phyloP scores from a whole-genome alignment of 2,888 invertebrate genomes.

The Steinernema scapterisci region DNA sequence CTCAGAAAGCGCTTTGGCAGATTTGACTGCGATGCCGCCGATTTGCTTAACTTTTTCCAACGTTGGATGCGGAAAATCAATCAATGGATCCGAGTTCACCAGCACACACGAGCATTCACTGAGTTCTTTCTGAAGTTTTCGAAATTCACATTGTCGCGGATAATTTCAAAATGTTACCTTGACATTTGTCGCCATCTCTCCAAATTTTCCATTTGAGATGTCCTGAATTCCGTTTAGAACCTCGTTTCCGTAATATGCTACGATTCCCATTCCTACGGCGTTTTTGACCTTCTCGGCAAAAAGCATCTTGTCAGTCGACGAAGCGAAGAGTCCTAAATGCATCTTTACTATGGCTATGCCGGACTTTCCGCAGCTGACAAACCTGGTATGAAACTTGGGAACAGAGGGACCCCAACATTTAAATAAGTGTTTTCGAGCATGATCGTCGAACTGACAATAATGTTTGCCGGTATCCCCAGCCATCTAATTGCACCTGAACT shows the following conservation, averaged over 20 bases:
- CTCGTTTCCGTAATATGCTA: not conserved
- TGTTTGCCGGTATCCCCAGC: not conserved
- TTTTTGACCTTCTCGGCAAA: not conserved
- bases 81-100: not conserved
- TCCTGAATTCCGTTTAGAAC: not conserved
- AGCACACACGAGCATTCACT: not conserved
- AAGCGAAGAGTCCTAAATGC: not conserved
- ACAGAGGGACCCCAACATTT: not conserved
- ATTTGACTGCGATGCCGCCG: not conserved
- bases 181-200: not conserved
- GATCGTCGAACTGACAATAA: not conserved
- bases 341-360: not conserved
- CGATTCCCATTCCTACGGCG: constrained; percentile 17
- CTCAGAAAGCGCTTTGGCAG: not conserved
- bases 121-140: not conserved
- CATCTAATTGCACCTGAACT: not conserved
- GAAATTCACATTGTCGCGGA: not conserved
- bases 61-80: constrained; percentile 1
- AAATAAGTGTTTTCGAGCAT: not conserved
- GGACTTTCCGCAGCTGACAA: not conserved
- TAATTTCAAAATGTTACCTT: not conserved
- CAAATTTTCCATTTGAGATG: not conserved
- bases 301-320: not conserved
- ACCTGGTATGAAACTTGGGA: constrained; percentile 7
- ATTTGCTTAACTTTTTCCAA: not conserved